Evolutionary conservation across 2,113 vertebrate genomes (phyloP).

Genomic region (Apteryx owenii): DNA sequence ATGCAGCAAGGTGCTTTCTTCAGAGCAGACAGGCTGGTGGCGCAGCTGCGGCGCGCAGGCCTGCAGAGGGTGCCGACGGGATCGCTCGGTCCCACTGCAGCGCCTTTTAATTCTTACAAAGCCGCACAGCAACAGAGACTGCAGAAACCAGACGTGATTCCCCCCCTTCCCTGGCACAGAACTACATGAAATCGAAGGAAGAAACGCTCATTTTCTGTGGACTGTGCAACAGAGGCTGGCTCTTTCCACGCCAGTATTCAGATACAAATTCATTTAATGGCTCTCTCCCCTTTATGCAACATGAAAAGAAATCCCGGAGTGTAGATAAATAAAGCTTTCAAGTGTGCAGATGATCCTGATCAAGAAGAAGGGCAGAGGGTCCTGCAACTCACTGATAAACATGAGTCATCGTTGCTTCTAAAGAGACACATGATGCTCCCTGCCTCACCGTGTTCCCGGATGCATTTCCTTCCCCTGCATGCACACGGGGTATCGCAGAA

Average conservation of each 20-base stretch:
- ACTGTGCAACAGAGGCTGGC: background rate
- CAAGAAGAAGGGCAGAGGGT: background rate
- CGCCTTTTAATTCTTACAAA: no score
- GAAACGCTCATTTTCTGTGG: background rate
- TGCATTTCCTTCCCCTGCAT: background rate
- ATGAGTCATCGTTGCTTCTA: background rate
- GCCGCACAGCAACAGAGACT: background rate
- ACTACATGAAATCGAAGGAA: rapidly evolving
- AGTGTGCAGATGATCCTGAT: background rate
- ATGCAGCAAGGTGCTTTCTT: background rate
- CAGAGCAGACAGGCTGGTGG: background rate
- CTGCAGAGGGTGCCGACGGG: background rate
- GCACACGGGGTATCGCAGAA: background rate
- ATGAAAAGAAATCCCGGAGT: background rate
- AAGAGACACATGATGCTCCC: background rate
- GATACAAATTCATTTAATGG: background rate
- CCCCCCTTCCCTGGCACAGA: background rate
- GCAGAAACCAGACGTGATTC: background rate
- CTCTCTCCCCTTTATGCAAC: background rate
- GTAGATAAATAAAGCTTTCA: background rate
- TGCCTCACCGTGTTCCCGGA: background rate
- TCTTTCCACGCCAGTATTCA: background rate
- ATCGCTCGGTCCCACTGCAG: background rate
- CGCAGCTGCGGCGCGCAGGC: background rate
- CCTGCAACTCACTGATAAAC: background rate